These are phyloP conservation scores for Drosophila tsacasi DNA, from an alignment of 1,140 invertebrate species.

Conservation along the genomic window DNA sequence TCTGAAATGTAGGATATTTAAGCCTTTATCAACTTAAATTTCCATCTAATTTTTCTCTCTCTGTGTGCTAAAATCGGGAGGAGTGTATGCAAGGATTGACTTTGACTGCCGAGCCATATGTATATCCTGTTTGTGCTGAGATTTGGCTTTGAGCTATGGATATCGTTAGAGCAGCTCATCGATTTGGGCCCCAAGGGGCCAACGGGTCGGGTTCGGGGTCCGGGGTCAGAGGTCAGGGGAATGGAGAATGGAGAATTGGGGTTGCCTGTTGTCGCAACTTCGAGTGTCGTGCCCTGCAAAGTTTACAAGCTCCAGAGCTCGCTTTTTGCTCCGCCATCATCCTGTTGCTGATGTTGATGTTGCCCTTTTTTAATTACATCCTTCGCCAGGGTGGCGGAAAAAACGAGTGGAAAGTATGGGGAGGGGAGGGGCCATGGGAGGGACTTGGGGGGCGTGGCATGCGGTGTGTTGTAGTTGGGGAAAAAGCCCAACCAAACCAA, in stretches of 20 bases:
- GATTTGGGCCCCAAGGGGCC: constrained; percentile 54
- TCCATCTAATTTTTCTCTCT: background rate
- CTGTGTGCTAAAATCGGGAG: background rate
- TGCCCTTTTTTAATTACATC: constrained; percentile 79
- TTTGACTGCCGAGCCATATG: constrained; percentile 65
- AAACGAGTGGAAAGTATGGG: background rate
- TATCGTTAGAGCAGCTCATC: constrained; percentile 75
- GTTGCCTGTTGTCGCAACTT: constrained; percentile 37
- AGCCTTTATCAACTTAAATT: background rate
- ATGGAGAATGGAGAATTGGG: background rate
- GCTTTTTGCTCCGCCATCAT: constrained; percentile 11
- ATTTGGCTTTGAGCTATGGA: constrained; percentile 82
- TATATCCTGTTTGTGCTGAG: constrained; percentile 81
- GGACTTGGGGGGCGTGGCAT: background rate
- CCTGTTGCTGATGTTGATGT: constrained; percentile 58
- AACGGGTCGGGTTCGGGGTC: background rate
- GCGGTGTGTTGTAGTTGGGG: background rate
- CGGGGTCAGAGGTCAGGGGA: background rate
- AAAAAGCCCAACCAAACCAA: constrained; percentile 52
- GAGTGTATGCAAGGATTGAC: constrained; percentile 56
- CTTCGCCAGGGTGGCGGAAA: constrained; percentile 28
- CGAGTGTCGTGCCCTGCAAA: constrained; percentile 49
- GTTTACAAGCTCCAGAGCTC: constrained; percentile 39
- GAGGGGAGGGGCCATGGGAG: background rate
- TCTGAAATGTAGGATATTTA: background rate